Conservation (phyloP, 2,113 vertebrate species). For the Oncorhynchus tshawytscha region DNA sequence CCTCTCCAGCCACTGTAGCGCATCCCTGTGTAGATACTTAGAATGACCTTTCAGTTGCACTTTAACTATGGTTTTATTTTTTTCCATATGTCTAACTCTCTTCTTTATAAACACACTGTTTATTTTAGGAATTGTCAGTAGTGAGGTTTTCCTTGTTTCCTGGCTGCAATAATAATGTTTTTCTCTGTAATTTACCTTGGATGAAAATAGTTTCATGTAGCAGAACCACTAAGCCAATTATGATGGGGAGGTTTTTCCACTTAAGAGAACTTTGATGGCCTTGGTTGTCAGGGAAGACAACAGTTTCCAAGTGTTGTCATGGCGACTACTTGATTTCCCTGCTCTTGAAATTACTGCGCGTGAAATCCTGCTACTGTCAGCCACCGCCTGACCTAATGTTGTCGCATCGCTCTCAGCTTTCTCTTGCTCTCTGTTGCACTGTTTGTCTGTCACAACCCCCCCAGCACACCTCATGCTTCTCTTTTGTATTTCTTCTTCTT, state of each 20-base stretch:
- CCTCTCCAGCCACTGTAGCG: constrained; percentile 66
- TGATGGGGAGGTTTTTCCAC: constrained; percentile 3
- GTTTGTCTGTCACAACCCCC: not conserved
- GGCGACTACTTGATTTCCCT: not conserved
- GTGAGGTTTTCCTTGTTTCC: not conserved
- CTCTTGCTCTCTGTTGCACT: constrained; percentile 10
- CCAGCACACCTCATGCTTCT: not conserved
- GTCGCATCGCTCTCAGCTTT: no score
- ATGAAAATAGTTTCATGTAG: constrained; percentile 41
- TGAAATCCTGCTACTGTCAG: not conserved
- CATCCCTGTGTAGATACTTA: constrained; percentile 42
- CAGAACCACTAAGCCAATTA: constrained; percentile 47
- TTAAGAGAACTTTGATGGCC: constrained; percentile 30
- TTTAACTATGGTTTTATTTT: constrained; percentile 29
- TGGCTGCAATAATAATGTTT: constrained; percentile 14
- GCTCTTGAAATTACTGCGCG: constrained; percentile 27
- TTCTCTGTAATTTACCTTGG: constrained; percentile 31
- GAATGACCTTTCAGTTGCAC: constrained; percentile 56
- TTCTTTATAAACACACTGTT: not conserved
- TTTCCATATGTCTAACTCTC: not conserved
- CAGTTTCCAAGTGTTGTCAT: constrained; percentile 45
- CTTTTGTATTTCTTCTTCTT: not conserved
- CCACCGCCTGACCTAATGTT: not conserved
- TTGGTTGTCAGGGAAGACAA: constrained; percentile 35
- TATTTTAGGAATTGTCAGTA: not conserved